Evolutionary conservation across 2,797 vertebrate species (phyloP).

Genomic region (Sparidentex hasta): DNA sequence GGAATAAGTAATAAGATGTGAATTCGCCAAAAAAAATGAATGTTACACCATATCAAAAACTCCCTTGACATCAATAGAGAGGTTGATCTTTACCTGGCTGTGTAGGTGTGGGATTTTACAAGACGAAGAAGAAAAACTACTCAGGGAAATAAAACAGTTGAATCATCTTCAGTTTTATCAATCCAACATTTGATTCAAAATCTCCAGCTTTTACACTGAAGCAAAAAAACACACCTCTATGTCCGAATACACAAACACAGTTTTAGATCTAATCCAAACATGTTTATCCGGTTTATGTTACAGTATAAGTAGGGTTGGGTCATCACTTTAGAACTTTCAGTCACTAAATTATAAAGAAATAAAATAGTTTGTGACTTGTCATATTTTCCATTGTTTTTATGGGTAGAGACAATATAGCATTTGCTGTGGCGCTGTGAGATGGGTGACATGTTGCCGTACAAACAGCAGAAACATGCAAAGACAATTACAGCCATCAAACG

Average conservation of each 20-base stretch:
- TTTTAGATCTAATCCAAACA: neutral
- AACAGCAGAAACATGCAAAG: too few species aligned
- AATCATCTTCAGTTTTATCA: constrained; percentile 4
- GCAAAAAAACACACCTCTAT: neutral
- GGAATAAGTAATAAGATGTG: constrained; percentile 9
- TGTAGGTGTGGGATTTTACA: constrained; percentile 29
- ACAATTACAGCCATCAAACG: too few species aligned
- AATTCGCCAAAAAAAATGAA: constrained; percentile 15
- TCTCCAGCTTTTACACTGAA: neutral
- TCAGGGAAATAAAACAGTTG: neutral
- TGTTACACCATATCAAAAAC: neutral
- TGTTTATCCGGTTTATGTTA: neutral
- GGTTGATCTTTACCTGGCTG: neutral
- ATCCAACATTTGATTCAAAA: constrained; percentile 1
- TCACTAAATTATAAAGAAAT: too few species aligned
- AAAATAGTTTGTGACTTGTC: too few species aligned
- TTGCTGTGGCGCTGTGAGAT: too few species aligned
- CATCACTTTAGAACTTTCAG: too few species aligned
- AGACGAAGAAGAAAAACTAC: neutral
- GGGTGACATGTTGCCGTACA: too few species aligned
- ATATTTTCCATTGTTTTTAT: too few species aligned
- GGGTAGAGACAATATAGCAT: too few species aligned
- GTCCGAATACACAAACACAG: neutral
- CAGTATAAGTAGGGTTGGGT: too few species aligned
- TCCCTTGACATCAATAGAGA: constrained; percentile 6